phyloP scores from a whole-genome alignment of 2,888 invertebrate species.

The Eretmocerus hayati region DNA sequence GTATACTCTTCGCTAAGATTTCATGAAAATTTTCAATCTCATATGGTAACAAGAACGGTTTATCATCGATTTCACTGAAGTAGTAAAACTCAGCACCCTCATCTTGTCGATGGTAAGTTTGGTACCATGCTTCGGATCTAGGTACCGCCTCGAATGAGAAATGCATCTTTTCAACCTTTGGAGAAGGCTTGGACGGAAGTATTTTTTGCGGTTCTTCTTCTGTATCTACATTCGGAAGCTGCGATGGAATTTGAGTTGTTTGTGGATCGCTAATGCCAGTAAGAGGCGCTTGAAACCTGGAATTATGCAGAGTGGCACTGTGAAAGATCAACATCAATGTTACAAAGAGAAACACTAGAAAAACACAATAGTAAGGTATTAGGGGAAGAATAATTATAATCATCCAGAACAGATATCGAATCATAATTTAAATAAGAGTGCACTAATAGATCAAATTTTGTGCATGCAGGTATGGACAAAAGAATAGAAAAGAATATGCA shows the following conservation, averaged over 20 bases:
- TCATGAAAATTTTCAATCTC: conserved; percentile 55
- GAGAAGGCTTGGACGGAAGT: conserved; percentile 43
- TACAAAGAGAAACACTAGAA: too few species aligned
- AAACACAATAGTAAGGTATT: too few species aligned
- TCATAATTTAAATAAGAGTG: too few species aligned
- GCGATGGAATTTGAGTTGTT: conserved; percentile 29
- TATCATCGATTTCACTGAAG: conserved; percentile 53
- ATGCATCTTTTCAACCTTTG: conserved; percentile 55
- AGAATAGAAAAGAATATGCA: too few species aligned
- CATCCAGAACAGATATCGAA: too few species aligned
- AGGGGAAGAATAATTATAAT: too few species aligned
- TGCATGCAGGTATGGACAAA: too few species aligned
- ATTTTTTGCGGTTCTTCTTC: conserved; percentile 26
- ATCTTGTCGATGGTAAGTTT: conserved; percentile 71
- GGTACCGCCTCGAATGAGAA: conserved; percentile 74
- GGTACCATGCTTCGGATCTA: conserved; percentile 69
- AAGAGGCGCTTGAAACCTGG: conserved; percentile 43
- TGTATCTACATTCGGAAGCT: conserved; percentile 38
- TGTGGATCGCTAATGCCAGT: conserved; percentile 44
- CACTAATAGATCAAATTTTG: too few species aligned
- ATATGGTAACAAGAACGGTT: conserved; percentile 67
- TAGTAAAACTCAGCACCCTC: conserved; percentile 59
- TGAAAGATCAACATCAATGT: too few species aligned
- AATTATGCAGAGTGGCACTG: too few species aligned
- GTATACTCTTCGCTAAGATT: conserved; percentile 30